Conservation (phyloP, 2,113 vertebrate genomes). For the Monopterus albus region DNA sequence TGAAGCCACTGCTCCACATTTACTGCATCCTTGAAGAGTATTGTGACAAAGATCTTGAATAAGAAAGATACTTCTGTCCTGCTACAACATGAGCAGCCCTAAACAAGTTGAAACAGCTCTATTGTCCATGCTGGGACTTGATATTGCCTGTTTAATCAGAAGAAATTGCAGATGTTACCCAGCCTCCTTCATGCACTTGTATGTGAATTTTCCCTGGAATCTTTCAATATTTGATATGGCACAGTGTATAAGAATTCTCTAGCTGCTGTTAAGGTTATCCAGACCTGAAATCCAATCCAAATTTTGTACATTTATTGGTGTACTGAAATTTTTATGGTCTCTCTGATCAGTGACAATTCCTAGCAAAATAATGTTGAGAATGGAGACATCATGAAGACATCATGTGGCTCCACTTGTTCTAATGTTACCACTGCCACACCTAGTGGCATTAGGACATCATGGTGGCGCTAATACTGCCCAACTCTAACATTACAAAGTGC, state of each 20-base stretch:
- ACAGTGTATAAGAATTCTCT: not conserved
- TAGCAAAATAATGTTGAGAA: not conserved
- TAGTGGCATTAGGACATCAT: not conserved
- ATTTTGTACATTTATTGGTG: constrained; percentile 2
- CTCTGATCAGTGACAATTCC: constrained; percentile 4
- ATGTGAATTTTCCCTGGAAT: constrained; percentile 16
- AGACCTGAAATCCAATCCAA: not conserved
- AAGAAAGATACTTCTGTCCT: too few relatives aligned
- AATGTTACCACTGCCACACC: not conserved
- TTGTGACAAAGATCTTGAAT: constrained; percentile 9
- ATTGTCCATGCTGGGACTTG: not conserved
- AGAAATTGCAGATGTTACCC: not conserved
- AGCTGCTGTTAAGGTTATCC: constrained; percentile 30
- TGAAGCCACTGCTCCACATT: constrained; percentile 5
- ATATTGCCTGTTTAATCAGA: constrained; percentile 11
- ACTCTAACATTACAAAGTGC: not conserved
- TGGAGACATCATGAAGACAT: not conserved
- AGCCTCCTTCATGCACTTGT: constrained; percentile 2
- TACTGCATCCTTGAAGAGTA: constrained; percentile 6
- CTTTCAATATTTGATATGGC: constrained; percentile 42
- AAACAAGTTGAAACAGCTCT: not conserved
- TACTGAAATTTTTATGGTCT: constrained; percentile 11
- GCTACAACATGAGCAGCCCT: too few relatives aligned
- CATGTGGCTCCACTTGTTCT: constrained; percentile 11
- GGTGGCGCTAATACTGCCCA: not conserved